Base-by-base conservation (phyloP, 1,140 invertebrate genomes). In the Philotrypesis tridentata region DNA sequence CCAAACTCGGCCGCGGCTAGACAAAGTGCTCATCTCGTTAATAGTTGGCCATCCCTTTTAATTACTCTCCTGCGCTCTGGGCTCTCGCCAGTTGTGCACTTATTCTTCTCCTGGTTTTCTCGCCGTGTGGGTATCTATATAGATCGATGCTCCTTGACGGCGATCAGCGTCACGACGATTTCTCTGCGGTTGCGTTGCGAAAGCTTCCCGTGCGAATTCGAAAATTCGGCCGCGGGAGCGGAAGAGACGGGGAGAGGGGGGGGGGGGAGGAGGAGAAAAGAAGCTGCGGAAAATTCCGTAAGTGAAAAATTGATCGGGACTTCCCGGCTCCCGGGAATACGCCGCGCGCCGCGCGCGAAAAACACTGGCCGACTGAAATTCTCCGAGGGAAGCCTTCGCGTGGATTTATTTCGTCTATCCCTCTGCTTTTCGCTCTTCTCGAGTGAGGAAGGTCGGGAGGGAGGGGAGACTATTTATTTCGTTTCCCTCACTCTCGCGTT, bases 291-390 rank as follows among this genome's bases (percentile, higher is more conserved):
- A 27, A 65, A 27, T 27, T 68, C 29, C 14, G 67, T 33, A 33
- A 70, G 67, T 70, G 67, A 37, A 70, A 70, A 70, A 70, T 70
- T 70, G 31, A 70, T 33, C 67, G 67, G 17, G 31, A 31, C 8
- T 29, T 70, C 67, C 14, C 17, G 6, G 12, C 25, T 27, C 29
- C 6, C 29, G 65, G 65, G 65, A 68, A 68, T 68, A 27, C 65
- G 65, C 29, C 14, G 65, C 14, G n/a, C n/a, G n/a, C n/a, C n/a
- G n/a, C n/a, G n/a, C 25, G 65, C 25, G 65, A 68, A 25, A 68
- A 68, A 29, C 23, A 27, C 65, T 12, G 65, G 65, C 65, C 60
- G 31, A 27, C 65, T 43, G 29, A 29, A 68, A n/a, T 68, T 68
- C 65, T 68, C 65, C 14, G 27, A 31, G 65, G 65, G 11, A 68